phyloP scores from a whole-genome alignment of 1,140 invertebrate genomes.

The Babylonia areolata region DNA sequence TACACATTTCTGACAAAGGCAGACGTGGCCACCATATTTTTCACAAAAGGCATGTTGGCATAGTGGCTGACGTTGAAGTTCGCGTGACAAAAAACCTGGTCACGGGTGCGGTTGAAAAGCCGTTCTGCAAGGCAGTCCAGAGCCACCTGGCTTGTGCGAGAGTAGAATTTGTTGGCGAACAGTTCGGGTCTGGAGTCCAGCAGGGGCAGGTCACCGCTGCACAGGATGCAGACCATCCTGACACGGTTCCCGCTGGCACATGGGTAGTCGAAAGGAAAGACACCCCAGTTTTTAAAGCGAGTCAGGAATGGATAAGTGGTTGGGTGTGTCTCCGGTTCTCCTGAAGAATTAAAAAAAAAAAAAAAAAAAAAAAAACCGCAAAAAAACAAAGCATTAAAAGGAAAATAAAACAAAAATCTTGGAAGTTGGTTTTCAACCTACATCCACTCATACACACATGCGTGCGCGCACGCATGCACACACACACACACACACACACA shows the following conservation, averaged over 20 bases:
- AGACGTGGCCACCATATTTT: conserved; percentile 33
- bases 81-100: conserved; percentile 44
- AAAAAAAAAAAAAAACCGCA: too few species aligned
- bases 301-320: conserved; percentile 55
- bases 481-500: conserved; percentile 10
- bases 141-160: conserved; percentile 56
- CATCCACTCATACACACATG: not conserved
- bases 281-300: conserved; percentile 65
- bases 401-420: too few species aligned
- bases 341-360: too few species aligned
- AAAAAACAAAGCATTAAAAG: too few species aligned
- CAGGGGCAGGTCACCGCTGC: conserved; percentile 62
- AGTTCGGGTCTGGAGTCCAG: conserved; percentile 54
- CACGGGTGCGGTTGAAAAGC: conserved; percentile 55
- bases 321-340: conserved; percentile 53
- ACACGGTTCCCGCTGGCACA: conserved; percentile 53
- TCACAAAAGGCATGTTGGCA: conserved; percentile 38
- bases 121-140: conserved; percentile 70
- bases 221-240: conserved; percentile 66
- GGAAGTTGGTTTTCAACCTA: too few species aligned
- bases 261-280: conserved; percentile 39
- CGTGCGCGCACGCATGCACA: not conserved
- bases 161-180: conserved; percentile 73
- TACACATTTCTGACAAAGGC: too few species aligned
- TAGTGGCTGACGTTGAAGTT: conserved; percentile 45